Base-by-base conservation (phyloP, 2,888 invertebrate species). In the Eupeodes luniger region DNA sequence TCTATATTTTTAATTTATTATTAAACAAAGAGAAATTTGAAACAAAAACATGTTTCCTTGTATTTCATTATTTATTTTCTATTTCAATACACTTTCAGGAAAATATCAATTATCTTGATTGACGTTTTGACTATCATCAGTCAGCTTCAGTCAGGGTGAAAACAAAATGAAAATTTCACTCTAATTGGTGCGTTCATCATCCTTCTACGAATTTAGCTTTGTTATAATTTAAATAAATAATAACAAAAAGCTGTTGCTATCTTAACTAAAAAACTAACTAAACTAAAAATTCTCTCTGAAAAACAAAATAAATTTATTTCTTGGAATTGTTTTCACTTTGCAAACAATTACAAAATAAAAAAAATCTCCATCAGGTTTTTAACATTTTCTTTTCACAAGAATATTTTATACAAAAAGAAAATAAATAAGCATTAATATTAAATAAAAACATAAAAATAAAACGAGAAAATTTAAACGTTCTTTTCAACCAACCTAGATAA, bases 401-500 rank as follows among this genome's bases (percentile, higher is more conserved):
- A 44, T 11, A 34, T 11, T 1, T 12, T 16, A 69, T 36, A 16
- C 9, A 11, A 51, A 67, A 53, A 62, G 51, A 62, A 11, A 55
- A 44, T 72, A 34, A 44, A 34, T 5, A 10, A 27, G 10, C n/a
- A 70, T 6, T 12, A 16, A 66, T 66, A 66, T 66, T 66, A 49
- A 49, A 66, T 49, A 19, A 19, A 51, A 51, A 34, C 53, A 59
- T 44, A 34, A 47, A 27, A 67, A 34, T 19, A 19, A 7, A 7
- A 16, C 14, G 2, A 9, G 16, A 40, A 36, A 51, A 64, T 70
- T 70, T 62, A 70, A 76, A 72, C 51, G 78, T 59, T 51, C 36
- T 27, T 57, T 47, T 72, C 47, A 57, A 47, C 27, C 67, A 83
- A 79, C 82, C 86, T 79, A 75, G 79, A 86, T 83, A 75, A 74